These are phyloP conservation scores for Zaprionus obscuricornis DNA, from an alignment of 2,888 invertebrate species.

Conservation along the genomic window DNA sequence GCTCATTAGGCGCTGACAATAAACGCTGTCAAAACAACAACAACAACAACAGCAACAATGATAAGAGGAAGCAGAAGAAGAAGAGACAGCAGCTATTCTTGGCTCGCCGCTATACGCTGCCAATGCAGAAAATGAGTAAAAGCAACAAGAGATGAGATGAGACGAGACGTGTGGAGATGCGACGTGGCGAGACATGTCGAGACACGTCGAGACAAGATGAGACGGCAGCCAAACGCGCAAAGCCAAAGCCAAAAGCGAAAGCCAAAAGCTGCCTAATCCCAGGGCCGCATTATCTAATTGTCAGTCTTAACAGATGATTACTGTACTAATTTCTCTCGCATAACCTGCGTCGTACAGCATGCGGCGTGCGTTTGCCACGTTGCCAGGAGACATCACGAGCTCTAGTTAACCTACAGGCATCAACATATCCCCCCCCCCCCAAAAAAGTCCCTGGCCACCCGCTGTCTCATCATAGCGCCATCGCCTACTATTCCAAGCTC, in stretches of 20 bases:
- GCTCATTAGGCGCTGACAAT: constrained; percentile 75
- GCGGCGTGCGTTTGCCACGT: constrained; percentile 5
- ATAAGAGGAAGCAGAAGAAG: not conserved
- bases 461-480: too few species aligned
- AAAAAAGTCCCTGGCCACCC: too few species aligned
- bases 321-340: constrained; percentile 71
- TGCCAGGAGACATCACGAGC: constrained; percentile 18
- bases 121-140: too few species aligned
- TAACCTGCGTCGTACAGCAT: constrained; percentile 44
- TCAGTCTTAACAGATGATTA: constrained; percentile 72
- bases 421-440: too few species aligned
- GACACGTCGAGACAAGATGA: constrained; percentile 37
- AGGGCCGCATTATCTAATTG: constrained; percentile 73
- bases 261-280: constrained; percentile 59
- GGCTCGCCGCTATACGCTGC: too few species aligned
- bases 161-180: too few species aligned
- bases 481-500: too few species aligned
- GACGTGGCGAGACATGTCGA: constrained; percentile 22
- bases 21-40: constrained; percentile 65
- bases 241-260: constrained; percentile 26
- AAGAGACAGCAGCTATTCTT: constrained; percentile 11
- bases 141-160: not conserved
- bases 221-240: constrained; percentile 1
- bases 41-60: constrained; percentile 11
- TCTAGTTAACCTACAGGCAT: too few species aligned